These are phyloP conservation scores for Linyphia triangularis DNA, from an alignment of 2,888 invertebrate genomes.

Conservation along the genomic window DNA sequence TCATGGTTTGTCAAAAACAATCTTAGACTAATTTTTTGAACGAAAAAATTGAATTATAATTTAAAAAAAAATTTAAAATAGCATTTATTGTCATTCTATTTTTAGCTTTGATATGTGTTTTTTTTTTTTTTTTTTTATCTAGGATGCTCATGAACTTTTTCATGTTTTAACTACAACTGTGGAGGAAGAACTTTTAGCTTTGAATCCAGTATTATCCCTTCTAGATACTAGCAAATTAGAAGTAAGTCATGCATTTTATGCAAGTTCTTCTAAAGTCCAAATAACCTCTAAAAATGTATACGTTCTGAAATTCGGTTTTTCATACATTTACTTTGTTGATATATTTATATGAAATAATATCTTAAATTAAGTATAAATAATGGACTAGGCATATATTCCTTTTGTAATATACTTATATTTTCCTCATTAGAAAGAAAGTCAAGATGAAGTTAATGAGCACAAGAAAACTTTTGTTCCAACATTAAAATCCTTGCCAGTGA, in stretches of 20 bases:
- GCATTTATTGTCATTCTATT: too few species aligned
- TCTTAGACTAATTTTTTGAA: too few species aligned
- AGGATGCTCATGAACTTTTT: conserved; percentile 96
- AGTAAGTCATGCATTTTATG: too few species aligned
- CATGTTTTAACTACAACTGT: conserved; percentile 93
- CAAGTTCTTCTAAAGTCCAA: not conserved
- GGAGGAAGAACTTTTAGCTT: conserved; percentile 86
- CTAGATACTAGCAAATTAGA: conserved; percentile 79
- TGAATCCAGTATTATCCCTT: conserved; percentile 78
- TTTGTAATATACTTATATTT: too few species aligned
- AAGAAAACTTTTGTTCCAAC: conserved; percentile 47
- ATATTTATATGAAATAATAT: not conserved
- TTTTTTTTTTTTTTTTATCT: too few species aligned
- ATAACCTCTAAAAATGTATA: not conserved
- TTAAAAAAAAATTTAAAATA: too few species aligned
- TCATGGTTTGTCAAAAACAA: not conserved
- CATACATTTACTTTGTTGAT: not conserved
- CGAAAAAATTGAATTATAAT: too few species aligned
- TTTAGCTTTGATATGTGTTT: too few species aligned
- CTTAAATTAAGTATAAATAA: not conserved
- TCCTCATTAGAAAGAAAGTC: conserved; percentile 10
- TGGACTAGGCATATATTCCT: too few species aligned
- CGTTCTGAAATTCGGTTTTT: not conserved
- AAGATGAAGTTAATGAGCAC: not conserved
- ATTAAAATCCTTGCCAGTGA: conserved; percentile 39